phyloP scores from a whole-genome alignment of 2,888 invertebrate species.

The Actias luna region DNA sequence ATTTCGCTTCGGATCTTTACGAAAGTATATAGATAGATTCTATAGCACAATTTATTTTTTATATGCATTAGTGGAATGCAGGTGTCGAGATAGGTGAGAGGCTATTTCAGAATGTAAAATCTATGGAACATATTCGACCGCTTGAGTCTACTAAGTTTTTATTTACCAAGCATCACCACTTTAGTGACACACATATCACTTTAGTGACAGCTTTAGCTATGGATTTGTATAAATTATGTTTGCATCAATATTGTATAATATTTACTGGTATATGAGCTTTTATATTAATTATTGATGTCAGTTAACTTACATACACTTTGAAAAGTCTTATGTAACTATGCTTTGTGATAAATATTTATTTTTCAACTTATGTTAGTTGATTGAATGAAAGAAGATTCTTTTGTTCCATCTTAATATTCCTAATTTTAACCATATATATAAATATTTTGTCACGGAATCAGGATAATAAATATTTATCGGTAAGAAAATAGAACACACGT shows the following conservation, averaged over 20 bases:
- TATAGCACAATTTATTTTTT: background rate
- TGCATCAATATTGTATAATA: no score
- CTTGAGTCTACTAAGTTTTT: background rate
- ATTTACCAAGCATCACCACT: background rate
- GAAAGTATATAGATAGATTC: background rate
- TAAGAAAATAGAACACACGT: background rate
- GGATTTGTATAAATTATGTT: no score
- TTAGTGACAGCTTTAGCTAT: no score
- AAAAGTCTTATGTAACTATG: no score
- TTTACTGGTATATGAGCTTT: no score
- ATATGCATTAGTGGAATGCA: background rate
- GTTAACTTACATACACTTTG: no score
- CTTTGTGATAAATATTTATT: no score
- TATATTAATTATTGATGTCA: no score
- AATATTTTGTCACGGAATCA: background rate
- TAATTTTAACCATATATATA: background rate
- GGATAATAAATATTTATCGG: background rate
- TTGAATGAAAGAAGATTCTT: background rate
- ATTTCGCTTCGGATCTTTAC: background rate
- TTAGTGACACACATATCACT: background rate
- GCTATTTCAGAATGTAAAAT: background rate
- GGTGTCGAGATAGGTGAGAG: background rate
- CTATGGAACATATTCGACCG: background rate
- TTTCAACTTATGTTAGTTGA: background rate
- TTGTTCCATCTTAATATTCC: background rate